Evolutionary conservation across 2,888 invertebrate species (phyloP).

Genomic region (Laothoe populi): DNA sequence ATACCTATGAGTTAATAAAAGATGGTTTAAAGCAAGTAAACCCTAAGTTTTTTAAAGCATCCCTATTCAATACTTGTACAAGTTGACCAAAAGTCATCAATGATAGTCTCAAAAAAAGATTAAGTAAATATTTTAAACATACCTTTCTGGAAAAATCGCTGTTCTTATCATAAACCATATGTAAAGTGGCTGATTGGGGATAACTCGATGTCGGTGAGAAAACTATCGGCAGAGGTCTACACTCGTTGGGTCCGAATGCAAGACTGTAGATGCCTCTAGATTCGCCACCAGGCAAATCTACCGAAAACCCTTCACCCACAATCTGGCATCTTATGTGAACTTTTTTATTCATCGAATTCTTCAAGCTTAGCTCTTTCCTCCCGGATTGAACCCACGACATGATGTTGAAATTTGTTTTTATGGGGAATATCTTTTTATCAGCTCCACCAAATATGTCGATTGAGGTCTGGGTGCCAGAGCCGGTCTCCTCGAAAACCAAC

Average conservation of each 20-base stretch:
- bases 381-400: conserved; percentile 71
- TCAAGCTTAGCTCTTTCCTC: conserved; percentile 70
- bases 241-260: conserved; percentile 65
- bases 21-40: too few species aligned
- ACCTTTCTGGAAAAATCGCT: conserved; percentile 68
- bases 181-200: conserved; percentile 61
- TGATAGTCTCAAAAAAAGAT: too few species aligned
- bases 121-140: too few species aligned
- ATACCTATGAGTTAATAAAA: too few species aligned
- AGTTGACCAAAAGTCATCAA: too few species aligned
- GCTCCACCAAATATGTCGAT: conserved; percentile 61
- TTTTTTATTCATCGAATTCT: conserved; percentile 65
- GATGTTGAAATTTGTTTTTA: conserved; percentile 64
- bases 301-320: conserved; percentile 68
- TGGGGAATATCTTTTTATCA: conserved; percentile 67
- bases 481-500: conserved; percentile 64
- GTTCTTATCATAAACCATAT: conserved; percentile 67
- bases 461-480: conserved; percentile 51
- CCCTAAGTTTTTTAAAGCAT: too few species aligned
- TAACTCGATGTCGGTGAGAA: conserved; percentile 57
- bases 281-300: conserved; percentile 67
- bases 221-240: conserved; percentile 61
- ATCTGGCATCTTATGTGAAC: conserved; percentile 68
- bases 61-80: too few species aligned
- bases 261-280: conserved; percentile 60